A percentile compares a stretch with the other conserved stretches of the same genome.
Evolutionary conservation across 2,888 invertebrate species (phyloP).

Genomic region (Calameuta idolon): DNA sequence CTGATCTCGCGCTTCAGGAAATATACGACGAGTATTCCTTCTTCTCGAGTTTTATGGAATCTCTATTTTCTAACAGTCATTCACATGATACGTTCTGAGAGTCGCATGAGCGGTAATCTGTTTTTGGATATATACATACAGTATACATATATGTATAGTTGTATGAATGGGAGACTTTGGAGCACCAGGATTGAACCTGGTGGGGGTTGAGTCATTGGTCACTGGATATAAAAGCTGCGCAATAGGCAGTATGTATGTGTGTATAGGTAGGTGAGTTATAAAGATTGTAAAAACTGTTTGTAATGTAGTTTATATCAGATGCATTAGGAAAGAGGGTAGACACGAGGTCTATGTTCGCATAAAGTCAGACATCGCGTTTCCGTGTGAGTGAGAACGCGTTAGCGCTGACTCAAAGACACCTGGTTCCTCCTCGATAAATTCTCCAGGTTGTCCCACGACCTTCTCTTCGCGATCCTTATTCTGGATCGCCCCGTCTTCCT

Average conservation of each 20-base stretch:
- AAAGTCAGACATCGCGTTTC: background rate
- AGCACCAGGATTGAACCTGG: background rate
- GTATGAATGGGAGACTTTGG: background rate
- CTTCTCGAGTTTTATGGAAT: background rate
- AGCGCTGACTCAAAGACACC: conserved; percentile 43
- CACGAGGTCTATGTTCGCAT: conserved; percentile 1
- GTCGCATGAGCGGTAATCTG: background rate
- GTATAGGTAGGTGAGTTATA: background rate
- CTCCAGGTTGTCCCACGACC: conserved; percentile 30
- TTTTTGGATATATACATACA: background rate
- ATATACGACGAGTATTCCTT: background rate
- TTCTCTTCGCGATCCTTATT: conserved; percentile 26
- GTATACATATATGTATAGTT: background rate
- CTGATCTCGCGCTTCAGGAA: background rate
- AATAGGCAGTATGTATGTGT: background rate
- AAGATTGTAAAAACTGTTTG: background rate
- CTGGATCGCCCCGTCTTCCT: conserved; percentile 13
- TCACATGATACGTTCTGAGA: background rate
- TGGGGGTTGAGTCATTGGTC: background rate
- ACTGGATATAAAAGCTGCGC: background rate
- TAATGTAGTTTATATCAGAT: conserved; percentile 36
- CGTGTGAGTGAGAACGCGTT: conserved; percentile 19
- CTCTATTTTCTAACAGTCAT: background rate
- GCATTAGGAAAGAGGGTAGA: conserved; percentile 18
- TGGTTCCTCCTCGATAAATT: conserved; percentile 53